These are phyloP conservation scores for Seriola rivoliana DNA, from an alignment of 2,113 vertebrate genomes.

Conservation along the genomic window DNA sequence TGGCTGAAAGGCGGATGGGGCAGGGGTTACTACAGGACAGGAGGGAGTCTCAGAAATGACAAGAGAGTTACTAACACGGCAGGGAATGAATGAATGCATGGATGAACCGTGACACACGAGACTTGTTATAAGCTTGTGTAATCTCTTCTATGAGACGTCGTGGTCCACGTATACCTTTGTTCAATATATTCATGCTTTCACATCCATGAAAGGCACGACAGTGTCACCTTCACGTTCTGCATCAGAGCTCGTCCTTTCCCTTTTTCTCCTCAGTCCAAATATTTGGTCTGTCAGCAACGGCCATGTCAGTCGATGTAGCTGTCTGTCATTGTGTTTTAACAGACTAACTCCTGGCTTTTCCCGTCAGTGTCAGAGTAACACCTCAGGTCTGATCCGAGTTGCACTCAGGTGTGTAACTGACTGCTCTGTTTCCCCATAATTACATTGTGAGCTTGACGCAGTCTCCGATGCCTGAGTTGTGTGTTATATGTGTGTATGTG, in stretches of 20 bases:
- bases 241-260: constrained; percentile 34
- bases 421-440: constrained; percentile 81
- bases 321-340: constrained; percentile 76
- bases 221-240: constrained; percentile 33
- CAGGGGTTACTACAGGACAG: background rate
- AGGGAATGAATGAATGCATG: background rate
- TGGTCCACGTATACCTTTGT: background rate
- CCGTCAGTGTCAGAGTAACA: constrained; percentile 75
- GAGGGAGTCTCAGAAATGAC: background rate
- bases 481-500: constrained; percentile 28
- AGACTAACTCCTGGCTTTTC: constrained; percentile 77
- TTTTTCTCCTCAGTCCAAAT: constrained; percentile 65
- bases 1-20: background rate
- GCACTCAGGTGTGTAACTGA: constrained; percentile 81
- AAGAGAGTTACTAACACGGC: background rate
- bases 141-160: constrained; percentile 3
- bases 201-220: constrained; percentile 27
- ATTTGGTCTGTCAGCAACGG: constrained; percentile 69
- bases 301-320: constrained; percentile 72
- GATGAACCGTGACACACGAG: background rate
- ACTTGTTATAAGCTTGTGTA: background rate
- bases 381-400: constrained; percentile 71
- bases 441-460: constrained; percentile 76
- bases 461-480: constrained; percentile 58
- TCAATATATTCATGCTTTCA: constrained; percentile 1